Base-by-base conservation (phyloP, 2,113 vertebrate genomes). In the Maccullochella peelii region DNA sequence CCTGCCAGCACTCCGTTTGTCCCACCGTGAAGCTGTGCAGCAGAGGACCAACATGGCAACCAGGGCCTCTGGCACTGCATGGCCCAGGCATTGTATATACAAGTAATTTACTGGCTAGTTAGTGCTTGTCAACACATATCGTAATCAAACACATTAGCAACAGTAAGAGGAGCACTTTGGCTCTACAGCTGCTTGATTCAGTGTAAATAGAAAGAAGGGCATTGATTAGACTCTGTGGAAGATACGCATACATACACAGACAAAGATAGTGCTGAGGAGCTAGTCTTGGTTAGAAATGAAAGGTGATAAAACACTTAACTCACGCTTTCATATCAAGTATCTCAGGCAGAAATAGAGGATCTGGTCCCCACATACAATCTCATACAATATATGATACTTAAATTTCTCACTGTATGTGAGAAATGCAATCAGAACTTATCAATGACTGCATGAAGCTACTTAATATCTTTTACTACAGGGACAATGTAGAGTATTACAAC, bases 1-100 rank as follows among this genome's bases (percentile, higher is more conserved):
- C 50, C 71, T 84, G 89, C 81, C 90, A 76, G 77, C 80, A 73
- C 82, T 58, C 38, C 6, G 33, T 79, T 25, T 78, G 86, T 80
- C 86, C 57, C 79, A 74, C 33, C 81, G 63, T 71, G 72, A 55
- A 70, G 66, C 33, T 44, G 1, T 72, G 47, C 83, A 84, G 77
- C 52, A 25, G 21, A 14, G 61, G 49, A 50, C 61, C 55, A 59
- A 66, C 67, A 52, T 38, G 47, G 65, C 49, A 77, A 73, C 65
- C 61, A 14, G 8, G 18, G 68, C 57, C 62, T 54, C 59, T 27
- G 27, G 50, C 54, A 58, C 59, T 52, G 69, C 50, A 25, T 5
- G 9, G 18, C 63, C n/a, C 54, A 25, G 25, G 55, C 33, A 21
- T 25, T 82, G 77, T 63, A 55, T 71, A 73, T 49, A 75, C 55